These are phyloP conservation scores for Clarias gariepinus DNA, from an alignment of 2,113 vertebrate genomes.

Conservation along the genomic window DNA sequence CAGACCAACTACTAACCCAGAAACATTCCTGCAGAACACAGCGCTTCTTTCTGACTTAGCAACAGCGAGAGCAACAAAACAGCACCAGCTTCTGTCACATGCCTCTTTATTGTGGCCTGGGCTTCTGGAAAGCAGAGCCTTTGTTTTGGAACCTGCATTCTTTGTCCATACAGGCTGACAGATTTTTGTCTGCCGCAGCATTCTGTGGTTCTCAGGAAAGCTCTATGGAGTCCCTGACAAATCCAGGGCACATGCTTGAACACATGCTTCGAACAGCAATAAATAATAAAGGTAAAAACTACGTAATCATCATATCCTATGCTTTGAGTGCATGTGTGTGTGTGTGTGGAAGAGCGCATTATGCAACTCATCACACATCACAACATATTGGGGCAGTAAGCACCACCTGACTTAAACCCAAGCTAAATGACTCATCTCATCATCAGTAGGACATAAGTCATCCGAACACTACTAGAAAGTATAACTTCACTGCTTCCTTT, in stretches of 20 bases:
- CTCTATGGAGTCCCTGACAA: conserved; percentile 58
- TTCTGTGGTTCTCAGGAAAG: conserved; percentile 69
- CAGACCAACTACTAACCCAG: conserved; percentile 51
- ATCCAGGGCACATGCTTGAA: conserved; percentile 27
- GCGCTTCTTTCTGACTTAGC: conserved; percentile 37
- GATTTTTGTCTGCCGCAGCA: conserved; percentile 71
- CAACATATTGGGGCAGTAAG: conserved; percentile 6
- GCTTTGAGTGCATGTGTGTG: neutral
- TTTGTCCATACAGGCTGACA: conserved; percentile 42
- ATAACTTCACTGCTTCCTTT: no score
- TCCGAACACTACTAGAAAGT: neutral
- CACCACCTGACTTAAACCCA: conserved; percentile 11
- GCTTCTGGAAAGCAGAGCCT: conserved; percentile 79
- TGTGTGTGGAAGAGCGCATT: neutral
- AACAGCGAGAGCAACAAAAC: conserved; percentile 54
- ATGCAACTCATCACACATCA: conserved; percentile 9
- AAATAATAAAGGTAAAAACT: conserved; percentile 19
- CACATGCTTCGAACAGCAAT: neutral
- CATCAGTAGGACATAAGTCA: neutral
- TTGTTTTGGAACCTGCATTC: conserved; percentile 61
- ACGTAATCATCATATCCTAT: conserved; percentile 30
- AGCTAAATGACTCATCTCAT: neutral
- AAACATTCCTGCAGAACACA: conserved; percentile 46
- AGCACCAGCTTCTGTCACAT: conserved; percentile 53
- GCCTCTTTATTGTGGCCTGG: conserved; percentile 69